These are phyloP conservation scores for Aphrophora alni DNA, from an alignment of 2,888 invertebrate species.

Conservation along the genomic window DNA sequence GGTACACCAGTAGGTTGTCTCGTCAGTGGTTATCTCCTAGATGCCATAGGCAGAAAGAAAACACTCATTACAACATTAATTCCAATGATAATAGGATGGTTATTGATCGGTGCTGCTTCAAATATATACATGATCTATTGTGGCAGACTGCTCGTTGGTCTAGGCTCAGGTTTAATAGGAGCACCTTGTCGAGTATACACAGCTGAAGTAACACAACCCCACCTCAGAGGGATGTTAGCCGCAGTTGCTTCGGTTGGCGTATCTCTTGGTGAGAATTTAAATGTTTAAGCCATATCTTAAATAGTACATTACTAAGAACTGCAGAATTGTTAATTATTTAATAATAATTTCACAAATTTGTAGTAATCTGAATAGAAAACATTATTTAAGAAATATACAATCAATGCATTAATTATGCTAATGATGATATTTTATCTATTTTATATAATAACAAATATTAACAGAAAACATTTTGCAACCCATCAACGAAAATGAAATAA, in stretches of 20 bases:
- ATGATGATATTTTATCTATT: no score
- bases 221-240: slow-evolving; percentile 75
- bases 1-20: slow-evolving; percentile 75
- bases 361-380: no score
- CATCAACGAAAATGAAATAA: no score
- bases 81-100: slow-evolving; percentile 73
- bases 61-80: slow-evolving; percentile 70
- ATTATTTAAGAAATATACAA: no score
- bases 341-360: no score
- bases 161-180: slow-evolving; percentile 76
- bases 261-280: slow-evolving; percentile 64
- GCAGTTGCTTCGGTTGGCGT: slow-evolving; percentile 75
- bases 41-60: slow-evolving; percentile 68
- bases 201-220: slow-evolving; percentile 74
- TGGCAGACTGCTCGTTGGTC: slow-evolving; percentile 68
- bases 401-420: no score
- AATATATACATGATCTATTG: slow-evolving; percentile 67
- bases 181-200: slow-evolving; percentile 74
- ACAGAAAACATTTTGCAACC: no score
- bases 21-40: slow-evolving; percentile 73
- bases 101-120: slow-evolving; percentile 65
- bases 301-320: no score
- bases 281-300: no score
- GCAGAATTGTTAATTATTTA: background rate
- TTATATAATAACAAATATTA: no score